phyloP scores from a whole-genome alignment of 2,888 invertebrate genomes.

The Tinea semifulvella region DNA sequence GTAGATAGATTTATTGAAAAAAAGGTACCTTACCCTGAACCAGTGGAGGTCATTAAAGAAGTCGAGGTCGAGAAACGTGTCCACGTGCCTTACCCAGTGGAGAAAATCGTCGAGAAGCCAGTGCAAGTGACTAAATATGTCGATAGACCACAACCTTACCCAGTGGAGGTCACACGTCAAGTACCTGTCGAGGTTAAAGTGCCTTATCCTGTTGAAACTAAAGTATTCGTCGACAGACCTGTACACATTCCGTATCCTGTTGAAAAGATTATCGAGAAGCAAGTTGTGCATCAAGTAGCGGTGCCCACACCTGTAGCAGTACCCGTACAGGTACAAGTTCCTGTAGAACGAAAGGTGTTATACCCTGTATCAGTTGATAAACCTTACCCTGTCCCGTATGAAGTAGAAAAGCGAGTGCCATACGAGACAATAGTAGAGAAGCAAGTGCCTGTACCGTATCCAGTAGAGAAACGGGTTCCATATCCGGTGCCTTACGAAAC shows the following conservation, averaged over 20 bases:
- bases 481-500: constrained; percentile 53
- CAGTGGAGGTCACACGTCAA: constrained; percentile 55
- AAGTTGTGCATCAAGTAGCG: constrained; percentile 41
- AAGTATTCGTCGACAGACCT: constrained; percentile 59
- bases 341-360: constrained; percentile 42
- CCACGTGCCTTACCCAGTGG: constrained; percentile 50
- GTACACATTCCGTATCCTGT: constrained; percentile 58
- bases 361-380: constrained; percentile 50
- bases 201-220: constrained; percentile 58
- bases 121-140: constrained; percentile 57
- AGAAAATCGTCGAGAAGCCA: constrained; percentile 64
- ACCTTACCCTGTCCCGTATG: constrained; percentile 49
- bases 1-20: constrained; percentile 53
- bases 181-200: constrained; percentile 35
- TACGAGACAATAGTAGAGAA: constrained; percentile 36
- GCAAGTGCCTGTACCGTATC: constrained; percentile 56
- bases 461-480: constrained; percentile 58
- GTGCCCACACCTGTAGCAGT: constrained; percentile 53
- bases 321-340: constrained; percentile 39
- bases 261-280: constrained; percentile 63
- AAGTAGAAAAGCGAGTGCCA: constrained; percentile 58
- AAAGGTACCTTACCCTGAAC: constrained; percentile 49
- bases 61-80: constrained; percentile 52
- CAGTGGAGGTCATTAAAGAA: constrained; percentile 39
- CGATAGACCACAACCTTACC: constrained; percentile 65